Conservation (phyloP, 2,888 invertebrate species). For the Hedychridium roseum region DNA sequence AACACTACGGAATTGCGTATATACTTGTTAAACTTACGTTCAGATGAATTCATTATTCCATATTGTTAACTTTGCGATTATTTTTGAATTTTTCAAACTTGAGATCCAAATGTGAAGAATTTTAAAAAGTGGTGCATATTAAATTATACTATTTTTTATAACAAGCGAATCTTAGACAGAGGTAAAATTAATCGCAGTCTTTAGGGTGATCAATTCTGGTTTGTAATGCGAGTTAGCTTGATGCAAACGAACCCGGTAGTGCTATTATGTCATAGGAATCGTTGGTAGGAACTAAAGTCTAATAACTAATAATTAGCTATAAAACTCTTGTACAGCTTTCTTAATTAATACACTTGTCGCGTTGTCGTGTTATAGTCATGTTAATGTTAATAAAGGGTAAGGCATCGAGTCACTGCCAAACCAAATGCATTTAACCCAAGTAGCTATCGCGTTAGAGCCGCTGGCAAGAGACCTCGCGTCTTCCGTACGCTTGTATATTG, state of each 20-base stretch:
- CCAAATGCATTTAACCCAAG: conserved; percentile 45
- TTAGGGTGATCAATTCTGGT: conserved; percentile 15
- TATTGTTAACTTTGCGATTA: too few relatives aligned
- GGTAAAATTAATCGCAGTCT: not conserved
- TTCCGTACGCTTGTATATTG: too few relatives aligned
- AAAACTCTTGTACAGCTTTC: conserved; percentile 59
- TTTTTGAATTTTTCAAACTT: too few relatives aligned
- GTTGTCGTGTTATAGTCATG: conserved; percentile 46
- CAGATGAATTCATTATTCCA: not conserved
- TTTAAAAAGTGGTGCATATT: not conserved
- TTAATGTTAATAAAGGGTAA: conserved; percentile 40
- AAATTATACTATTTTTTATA: not conserved
- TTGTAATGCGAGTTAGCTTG: conserved; percentile 34
- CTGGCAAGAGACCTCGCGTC: too few relatives aligned
- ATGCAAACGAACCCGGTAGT: conserved; percentile 42
- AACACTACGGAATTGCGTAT: not conserved
- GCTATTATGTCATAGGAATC: conserved; percentile 43
- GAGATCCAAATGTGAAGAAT: too few relatives aligned
- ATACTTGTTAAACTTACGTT: not conserved
- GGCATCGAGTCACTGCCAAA: conserved; percentile 53
- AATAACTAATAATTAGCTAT: conserved; percentile 45
- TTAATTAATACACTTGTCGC: conserved; percentile 53
- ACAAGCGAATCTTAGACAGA: not conserved
- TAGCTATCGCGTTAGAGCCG: conserved; percentile 12
- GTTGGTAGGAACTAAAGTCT: conserved; percentile 12